phyloP scores from a whole-genome alignment of 2,888 invertebrate species.

The Plagodis pulveraria region DNA sequence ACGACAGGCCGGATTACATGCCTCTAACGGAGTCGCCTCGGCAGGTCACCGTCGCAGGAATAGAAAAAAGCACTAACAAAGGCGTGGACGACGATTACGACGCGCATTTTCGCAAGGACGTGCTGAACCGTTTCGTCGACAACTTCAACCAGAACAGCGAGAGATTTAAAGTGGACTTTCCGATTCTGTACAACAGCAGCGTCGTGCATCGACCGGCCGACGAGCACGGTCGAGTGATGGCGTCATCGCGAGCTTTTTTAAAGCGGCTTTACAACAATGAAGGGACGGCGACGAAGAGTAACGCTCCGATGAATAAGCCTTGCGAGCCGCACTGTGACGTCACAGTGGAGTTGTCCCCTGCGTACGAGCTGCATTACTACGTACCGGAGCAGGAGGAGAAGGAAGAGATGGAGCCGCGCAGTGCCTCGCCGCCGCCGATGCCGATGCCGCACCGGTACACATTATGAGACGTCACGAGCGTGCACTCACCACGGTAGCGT shows the following conservation, averaged over 20 bases:
- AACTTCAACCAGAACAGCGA: constrained; percentile 73
- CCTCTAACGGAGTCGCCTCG: constrained; percentile 44
- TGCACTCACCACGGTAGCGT: background rate
- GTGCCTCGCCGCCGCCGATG: constrained; percentile 34
- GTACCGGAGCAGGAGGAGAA: constrained; percentile 74
- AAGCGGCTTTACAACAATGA: constrained; percentile 52
- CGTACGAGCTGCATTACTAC: constrained; percentile 77
- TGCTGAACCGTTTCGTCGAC: constrained; percentile 66
- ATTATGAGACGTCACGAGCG: constrained; percentile 45
- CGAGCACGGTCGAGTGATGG: constrained; percentile 49
- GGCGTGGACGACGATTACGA: constrained; percentile 66
- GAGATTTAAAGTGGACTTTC: constrained; percentile 67
- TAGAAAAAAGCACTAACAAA: constrained; percentile 36
- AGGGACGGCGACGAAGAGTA: constrained; percentile 26
- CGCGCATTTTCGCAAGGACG: constrained; percentile 60
- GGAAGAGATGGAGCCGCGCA: constrained; percentile 46
- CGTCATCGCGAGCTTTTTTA: constrained; percentile 66
- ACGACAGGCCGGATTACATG: constrained; percentile 47
- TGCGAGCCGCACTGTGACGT: constrained; percentile 62
- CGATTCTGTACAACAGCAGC: constrained; percentile 70
- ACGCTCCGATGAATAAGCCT: constrained; percentile 30
- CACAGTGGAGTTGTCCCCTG: constrained; percentile 68
- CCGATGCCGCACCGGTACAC: constrained; percentile 45
- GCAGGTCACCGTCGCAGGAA: constrained; percentile 38
- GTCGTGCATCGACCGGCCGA: constrained; percentile 55